These are phyloP conservation scores for Xiphophorus hellerii DNA, from an alignment of 2,113 vertebrate genomes.

Conservation along the genomic window DNA sequence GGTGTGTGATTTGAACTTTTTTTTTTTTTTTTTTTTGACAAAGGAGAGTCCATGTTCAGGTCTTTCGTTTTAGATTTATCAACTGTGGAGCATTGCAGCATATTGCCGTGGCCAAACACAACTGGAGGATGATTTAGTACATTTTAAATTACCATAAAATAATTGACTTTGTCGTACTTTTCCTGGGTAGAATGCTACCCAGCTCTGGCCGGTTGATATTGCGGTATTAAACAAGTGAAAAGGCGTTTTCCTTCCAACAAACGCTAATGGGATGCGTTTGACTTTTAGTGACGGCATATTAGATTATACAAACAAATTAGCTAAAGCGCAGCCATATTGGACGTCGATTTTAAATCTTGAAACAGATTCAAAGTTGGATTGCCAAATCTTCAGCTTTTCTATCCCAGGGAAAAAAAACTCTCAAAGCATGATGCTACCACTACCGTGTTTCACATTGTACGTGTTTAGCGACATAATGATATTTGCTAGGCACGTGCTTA, in stretches of 20 bases:
- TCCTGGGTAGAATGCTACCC: neutral
- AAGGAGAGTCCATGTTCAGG: constrained; percentile 30
- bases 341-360: too few relatives aligned
- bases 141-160: neutral
- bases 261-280: neutral
- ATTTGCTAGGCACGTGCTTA: too few relatives aligned
- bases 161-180: neutral
- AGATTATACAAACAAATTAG: too few relatives aligned
- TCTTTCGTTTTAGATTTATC: constrained; percentile 3
- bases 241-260: neutral
- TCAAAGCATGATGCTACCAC: too few relatives aligned
- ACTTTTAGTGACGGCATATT: neutral
- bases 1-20: constrained; percentile 63
- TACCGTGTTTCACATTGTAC: too few relatives aligned
- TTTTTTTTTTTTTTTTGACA: constrained; percentile 30
- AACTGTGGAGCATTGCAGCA: neutral
- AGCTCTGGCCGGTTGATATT: neutral
- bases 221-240: neutral
- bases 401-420: too few relatives aligned
- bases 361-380: too few relatives aligned
- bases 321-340: too few relatives aligned
- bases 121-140: neutral
- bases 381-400: too few relatives aligned
- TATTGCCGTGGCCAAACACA: neutral
- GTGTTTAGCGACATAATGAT: too few relatives aligned